A percentile compares a stretch with the other conserved stretches of the same genome.
Evolutionary conservation across 2,888 invertebrate genomes (phyloP).

Genomic region (Noctua janthe): DNA sequence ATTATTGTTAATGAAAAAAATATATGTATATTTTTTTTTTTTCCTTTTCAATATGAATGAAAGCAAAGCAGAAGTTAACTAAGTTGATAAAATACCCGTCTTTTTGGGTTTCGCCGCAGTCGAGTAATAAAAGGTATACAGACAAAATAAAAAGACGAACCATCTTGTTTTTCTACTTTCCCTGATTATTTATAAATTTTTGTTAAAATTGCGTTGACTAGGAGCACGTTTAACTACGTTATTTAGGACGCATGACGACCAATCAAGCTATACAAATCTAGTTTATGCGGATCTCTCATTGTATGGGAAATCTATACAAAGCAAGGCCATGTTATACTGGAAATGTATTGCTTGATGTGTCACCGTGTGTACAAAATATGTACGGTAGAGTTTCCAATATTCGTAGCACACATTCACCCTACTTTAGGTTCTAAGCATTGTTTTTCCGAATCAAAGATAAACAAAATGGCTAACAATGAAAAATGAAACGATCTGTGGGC

Average conservation of each 20-base stretch:
- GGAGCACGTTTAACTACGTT: neutral
- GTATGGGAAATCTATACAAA: too few species aligned
- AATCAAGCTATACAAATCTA: too few species aligned
- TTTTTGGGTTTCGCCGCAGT: too few species aligned
- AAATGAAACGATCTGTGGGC: slow-evolving; percentile 16
- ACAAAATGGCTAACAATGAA: slow-evolving; percentile 50
- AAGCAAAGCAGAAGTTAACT: neutral
- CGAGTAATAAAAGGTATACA: neutral
- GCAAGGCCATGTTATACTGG: too few species aligned
- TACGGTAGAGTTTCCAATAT: neutral
- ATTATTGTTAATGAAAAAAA: too few species aligned
- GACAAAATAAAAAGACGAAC: neutral
- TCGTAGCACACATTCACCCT: neutral
- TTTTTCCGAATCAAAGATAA: slow-evolving; percentile 40
- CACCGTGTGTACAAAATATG: neutral
- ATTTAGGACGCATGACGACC: neutral
- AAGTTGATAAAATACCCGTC: neutral
- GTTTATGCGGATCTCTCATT: too few species aligned
- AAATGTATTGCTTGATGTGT: too few species aligned
- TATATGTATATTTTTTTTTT: too few species aligned
- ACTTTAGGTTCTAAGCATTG: slow-evolving; percentile 23
- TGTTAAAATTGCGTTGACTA: neutral
- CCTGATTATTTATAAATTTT: neutral
- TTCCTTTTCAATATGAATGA: neutral
- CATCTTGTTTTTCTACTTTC: neutral